Percentiles rank a stretch among this genome's conserved stretches.
Evolutionary conservation across 2,888 invertebrate species (phyloP).

Genomic region (Hanleya hanleyi): DNA sequence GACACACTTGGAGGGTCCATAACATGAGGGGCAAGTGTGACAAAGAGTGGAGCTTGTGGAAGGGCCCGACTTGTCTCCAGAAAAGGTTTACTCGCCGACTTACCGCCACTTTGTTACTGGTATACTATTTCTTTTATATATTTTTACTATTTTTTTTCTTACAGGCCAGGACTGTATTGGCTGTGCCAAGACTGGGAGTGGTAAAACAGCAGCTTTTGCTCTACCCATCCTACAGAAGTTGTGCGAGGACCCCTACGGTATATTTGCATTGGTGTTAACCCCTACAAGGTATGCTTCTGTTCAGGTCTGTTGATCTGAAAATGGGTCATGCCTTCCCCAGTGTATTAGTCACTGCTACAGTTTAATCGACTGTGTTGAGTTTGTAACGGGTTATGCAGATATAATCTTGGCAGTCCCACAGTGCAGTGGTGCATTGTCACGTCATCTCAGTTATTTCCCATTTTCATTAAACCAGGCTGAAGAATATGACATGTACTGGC

Average conservation of each 20-base stretch:
- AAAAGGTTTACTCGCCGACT: neutral
- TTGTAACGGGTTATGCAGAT: too few species aligned
- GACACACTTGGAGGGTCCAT: too few species aligned
- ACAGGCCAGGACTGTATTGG: constrained; percentile 91
- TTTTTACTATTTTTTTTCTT: constrained; percentile 9
- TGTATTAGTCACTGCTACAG: too few species aligned
- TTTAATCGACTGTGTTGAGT: too few species aligned
- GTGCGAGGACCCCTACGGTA: constrained; percentile 95
- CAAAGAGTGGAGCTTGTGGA: too few species aligned
- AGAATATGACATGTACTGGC: too few species aligned
- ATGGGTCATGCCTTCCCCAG: too few species aligned
- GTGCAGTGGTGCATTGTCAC: too few species aligned
- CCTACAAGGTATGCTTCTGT: constrained; percentile 82
- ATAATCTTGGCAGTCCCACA: too few species aligned
- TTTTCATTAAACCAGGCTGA: too few species aligned
- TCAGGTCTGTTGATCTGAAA: neutral
- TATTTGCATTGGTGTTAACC: constrained; percentile 94
- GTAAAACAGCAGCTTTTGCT: constrained; percentile 98
- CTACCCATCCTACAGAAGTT: constrained; percentile 93
- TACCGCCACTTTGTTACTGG: neutral
- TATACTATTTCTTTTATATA: neutral
- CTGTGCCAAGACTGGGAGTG: constrained; percentile 97
- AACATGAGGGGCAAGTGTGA: too few species aligned
- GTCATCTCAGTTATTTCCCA: too few species aligned
- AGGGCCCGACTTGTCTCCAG: neutral